Conservation (phyloP, 2,888 invertebrate species). For the Gandaritis pyraliata region DNA sequence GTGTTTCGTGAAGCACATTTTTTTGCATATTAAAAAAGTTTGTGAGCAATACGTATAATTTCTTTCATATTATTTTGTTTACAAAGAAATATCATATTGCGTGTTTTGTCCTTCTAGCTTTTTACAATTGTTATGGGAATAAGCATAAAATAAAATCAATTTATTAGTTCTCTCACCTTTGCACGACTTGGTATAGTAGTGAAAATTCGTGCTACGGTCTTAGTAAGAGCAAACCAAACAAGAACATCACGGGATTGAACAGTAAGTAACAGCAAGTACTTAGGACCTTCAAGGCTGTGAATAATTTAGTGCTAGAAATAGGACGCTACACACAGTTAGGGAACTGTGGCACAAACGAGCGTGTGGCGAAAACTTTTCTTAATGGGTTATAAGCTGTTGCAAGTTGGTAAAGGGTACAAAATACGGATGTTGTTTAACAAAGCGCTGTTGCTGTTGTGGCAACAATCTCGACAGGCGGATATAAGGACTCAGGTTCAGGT, state of each 20-base stretch:
- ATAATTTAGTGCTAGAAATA: constrained; percentile 39
- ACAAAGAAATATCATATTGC: no score
- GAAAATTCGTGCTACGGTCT: not conserved
- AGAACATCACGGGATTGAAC: constrained; percentile 23
- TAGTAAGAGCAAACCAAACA: constrained; percentile 13
- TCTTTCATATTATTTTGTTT: not conserved
- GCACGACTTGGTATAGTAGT: no score
- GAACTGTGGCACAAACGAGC: constrained; percentile 21
- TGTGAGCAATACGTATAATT: not conserved
- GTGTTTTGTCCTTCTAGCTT: no score
- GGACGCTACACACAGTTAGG: constrained; percentile 30
- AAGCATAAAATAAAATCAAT: no score
- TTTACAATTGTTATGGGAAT: no score
- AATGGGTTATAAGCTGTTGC: constrained; percentile 26
- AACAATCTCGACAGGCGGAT: no score
- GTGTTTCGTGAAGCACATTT: constrained; percentile 9
- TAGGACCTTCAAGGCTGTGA: constrained; percentile 34
- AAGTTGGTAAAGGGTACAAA: constrained; percentile 1
- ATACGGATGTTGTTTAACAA: not conserved
- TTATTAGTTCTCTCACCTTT: no score
- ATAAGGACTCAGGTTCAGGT: no score
- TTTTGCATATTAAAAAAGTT: not conserved
- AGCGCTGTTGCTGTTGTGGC: no score
- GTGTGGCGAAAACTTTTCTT: constrained; percentile 26
- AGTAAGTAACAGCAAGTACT: constrained; percentile 33